Percentiles rank a stretch among this genome's conserved stretches.
phyloP scores from a whole-genome alignment of 1,140 invertebrate species.

The Eueides isabella region DNA sequence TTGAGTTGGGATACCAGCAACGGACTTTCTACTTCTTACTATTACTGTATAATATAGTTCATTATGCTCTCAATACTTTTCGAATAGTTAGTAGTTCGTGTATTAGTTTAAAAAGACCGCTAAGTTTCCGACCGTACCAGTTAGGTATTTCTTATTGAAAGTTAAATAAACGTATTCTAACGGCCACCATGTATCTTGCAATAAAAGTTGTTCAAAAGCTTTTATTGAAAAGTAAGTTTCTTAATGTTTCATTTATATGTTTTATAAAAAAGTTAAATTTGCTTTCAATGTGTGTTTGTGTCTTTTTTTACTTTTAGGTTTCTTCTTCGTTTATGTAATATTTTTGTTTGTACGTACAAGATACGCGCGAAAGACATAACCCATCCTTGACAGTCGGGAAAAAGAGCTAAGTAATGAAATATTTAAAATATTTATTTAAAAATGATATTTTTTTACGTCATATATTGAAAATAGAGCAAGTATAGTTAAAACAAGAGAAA shows the following conservation, averaged over 20 bases:
- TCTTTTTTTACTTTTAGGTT: not conserved
- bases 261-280: not conserved
- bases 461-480: too few species aligned
- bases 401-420: too few species aligned
- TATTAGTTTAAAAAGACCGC: slow-evolving; percentile 12
- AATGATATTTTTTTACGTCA: too few species aligned
- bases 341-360: too few species aligned
- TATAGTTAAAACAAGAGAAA: too few species aligned
- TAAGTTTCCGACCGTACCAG: slow-evolving; percentile 2
- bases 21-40: slow-evolving; percentile 26
- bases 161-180: slow-evolving; percentile 12
- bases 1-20: slow-evolving; percentile 30
- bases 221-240: not conserved
- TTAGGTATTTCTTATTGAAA: slow-evolving; percentile 10
- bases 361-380: too few species aligned
- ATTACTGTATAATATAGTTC: slow-evolving; percentile 12
- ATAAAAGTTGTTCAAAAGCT: slow-evolving; percentile 10
- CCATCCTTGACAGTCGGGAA: too few species aligned
- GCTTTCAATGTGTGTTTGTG: not conserved
- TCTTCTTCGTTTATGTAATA: too few species aligned
- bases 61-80: slow-evolving; percentile 14
- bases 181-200: slow-evolving; percentile 2
- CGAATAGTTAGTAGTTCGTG: slow-evolving; percentile 11
- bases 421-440: too few species aligned
- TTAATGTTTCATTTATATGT: not conserved